Evolutionary conservation across 2,113 vertebrate genomes (phyloP), one percentile per base, ranked within the genome.

Genomic region (Paracanthobrama guichenoti): DNA sequence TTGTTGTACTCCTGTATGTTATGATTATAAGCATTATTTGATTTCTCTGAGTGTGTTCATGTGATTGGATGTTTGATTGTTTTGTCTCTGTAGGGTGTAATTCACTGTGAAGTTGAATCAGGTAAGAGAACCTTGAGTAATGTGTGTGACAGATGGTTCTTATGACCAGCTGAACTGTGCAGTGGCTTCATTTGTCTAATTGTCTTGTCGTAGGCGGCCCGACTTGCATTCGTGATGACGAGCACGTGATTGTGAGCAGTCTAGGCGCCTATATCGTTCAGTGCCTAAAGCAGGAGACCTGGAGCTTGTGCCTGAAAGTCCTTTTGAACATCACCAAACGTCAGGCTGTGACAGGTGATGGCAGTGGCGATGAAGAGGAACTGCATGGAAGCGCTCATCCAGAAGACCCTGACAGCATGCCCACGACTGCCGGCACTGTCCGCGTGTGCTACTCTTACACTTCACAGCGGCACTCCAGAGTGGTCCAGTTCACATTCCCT

Each of bases 231-330:
- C 1, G 44, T 35, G 16, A 77, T 1, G 66, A 85, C 0, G 73
- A 89, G 0, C 73, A 91, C 35, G 87, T 95, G 79, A 79, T 90
- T 12, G 90, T 95, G 24, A 86, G 73, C 0, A 14, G 7, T 22
- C 74, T 91, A 26, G 57, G 90, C 60, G 90, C 95, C 2, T 84
- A 91, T 53, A 90, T 89, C 0, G 85, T 90, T 0, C 90, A 96
- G 62, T 93, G 92, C 84, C 96, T 93, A 53, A 3, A 39, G 0
- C 46, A 48, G 26, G n/a, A 72, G 50, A 48, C 5, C 35, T 97
- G 96, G 39, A 83, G 82, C 3, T 92, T 94, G 6, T 97, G 96
- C 39, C 90, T 98, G 79, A 91, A 90, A 72, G 91, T 96, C 72
- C 39, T 14, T 0, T n/a, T 94, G 50, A 72, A 69, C 73, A 88